Base-by-base conservation (phyloP, 2,888 invertebrate genomes). In the Catocala nupta region DNA sequence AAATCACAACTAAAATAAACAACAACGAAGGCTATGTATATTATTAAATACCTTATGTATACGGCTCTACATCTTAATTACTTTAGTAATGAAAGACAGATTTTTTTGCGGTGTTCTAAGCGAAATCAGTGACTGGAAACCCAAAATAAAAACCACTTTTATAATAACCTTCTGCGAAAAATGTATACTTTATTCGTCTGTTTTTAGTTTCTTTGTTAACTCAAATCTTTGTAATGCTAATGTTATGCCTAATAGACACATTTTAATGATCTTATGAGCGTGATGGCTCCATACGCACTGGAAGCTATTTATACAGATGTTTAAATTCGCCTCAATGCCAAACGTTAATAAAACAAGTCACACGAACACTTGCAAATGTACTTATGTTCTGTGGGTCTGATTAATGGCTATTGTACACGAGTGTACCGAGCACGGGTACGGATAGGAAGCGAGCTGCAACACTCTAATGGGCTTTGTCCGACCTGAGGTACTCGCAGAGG, bases 281-380 rank as follows among this genome's bases (percentile, higher is more conserved):
- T 51, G 42, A 59, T 57, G 59, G 44, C 50, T 51, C 45, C 57
- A 59, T 61, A 52, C 39, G 58, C 57, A 69, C 55, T 72, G 59
- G 63, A 66, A 76, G 60, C 60, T 75, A 69, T 79, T 76, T 76
- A 72, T 72, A 78, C 75, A 81, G 73, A 79, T 79, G 80, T 75
- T 75, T 73, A 76, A 79, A 75, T 68, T 63, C 16, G 55, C 63
- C 73, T 80, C 84, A 83, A 81, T 82, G 82, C 71, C 77, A 75
- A 71, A 76, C 68, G 59, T 56, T 65, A 69, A 70, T 77, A 72
- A 77, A 72, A 68, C 73, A 64, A 70, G 69, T 68, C 66, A 59
- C 61, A 76, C 39, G 63, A 57, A 55, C 47, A 58, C 53, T 71
- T 74, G 36, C 25, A 13, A 47, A 55, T 52, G 39, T 39, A 50